A percentile compares a stretch with the other conserved stretches of the same genome.
Conservation (phyloP, 1,140 invertebrate genomes). For the Drosophila chauvacae region DNA sequence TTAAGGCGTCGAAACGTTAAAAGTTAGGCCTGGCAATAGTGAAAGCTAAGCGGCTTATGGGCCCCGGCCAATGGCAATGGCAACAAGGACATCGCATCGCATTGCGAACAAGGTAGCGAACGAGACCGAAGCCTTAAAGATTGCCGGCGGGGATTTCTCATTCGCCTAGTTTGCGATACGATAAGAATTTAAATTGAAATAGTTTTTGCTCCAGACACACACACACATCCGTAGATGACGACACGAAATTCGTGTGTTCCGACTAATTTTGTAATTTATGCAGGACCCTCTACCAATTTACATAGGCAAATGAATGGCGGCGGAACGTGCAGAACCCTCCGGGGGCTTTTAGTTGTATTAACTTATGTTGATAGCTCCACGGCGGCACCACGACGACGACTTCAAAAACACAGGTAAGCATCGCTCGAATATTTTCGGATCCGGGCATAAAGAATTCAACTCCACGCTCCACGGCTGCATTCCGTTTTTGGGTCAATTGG, state of each 20-base stretch:
- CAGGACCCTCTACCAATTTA: conserved; percentile 47
- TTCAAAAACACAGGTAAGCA: conserved; percentile 41
- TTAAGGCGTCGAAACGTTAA: conserved; percentile 78
- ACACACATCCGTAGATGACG: conserved; percentile 22
- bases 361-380: conserved; percentile 39
- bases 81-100: conserved; percentile 31
- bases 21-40: conserved; percentile 74
- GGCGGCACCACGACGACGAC: neutral
- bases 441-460: conserved; percentile 44
- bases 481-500: conserved; percentile 57
- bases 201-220: conserved; percentile 50
- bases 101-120: conserved; percentile 33
- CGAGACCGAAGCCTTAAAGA: conserved; percentile 33
- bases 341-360: conserved; percentile 44
- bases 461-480: conserved; percentile 34
- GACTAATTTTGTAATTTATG: conserved; percentile 70
- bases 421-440: conserved; percentile 35
- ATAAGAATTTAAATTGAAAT: conserved; percentile 77
- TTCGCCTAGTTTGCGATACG: conserved; percentile 55
- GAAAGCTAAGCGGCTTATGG: conserved; percentile 72
- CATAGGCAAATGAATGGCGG: conserved; percentile 57
- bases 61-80: conserved; percentile 28
- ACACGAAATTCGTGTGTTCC: conserved; percentile 53
- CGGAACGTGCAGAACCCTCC: conserved; percentile 24
- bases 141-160: conserved; percentile 39